Evolutionary conservation across 2,797 vertebrate species (phyloP).

Genomic region (Gorsachius magnificus): DNA sequence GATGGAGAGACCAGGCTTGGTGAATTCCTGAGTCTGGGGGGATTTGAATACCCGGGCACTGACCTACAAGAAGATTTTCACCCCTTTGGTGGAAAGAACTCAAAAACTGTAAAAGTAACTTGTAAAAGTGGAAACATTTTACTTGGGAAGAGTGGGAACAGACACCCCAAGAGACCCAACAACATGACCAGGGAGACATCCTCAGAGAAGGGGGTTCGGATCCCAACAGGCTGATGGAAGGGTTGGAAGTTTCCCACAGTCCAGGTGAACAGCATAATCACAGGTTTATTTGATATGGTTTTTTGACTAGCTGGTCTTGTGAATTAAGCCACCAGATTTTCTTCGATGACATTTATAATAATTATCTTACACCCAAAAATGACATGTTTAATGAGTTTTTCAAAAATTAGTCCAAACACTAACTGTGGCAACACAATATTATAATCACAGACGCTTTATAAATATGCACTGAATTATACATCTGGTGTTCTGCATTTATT

Average conservation of each 20-base stretch:
- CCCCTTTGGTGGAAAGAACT: not conserved
- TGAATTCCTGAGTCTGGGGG: not conserved
- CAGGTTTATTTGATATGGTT: not conserved
- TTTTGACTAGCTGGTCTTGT: not conserved
- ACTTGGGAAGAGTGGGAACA: not conserved
- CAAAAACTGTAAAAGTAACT: not conserved
- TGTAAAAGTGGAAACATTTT: not conserved
- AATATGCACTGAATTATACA: not conserved
- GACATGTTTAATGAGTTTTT: not conserved
- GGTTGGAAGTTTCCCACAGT: not conserved
- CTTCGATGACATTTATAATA: not conserved
- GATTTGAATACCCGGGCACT: not conserved
- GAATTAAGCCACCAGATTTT: not conserved
- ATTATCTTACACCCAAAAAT: not conserved
- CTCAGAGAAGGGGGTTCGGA: not conserved
- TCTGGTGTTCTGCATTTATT: not conserved
- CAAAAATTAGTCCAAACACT: not conserved
- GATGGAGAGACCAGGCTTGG: not conserved
- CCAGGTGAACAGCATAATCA: not conserved
- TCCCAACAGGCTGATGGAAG: not conserved
- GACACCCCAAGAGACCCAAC: not conserved
- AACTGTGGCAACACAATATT: not conserved
- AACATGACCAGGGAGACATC: not conserved
- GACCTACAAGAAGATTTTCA: not conserved
- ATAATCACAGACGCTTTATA: not conserved